Evolutionary conservation across 1,140 invertebrate species (phyloP).

Genomic region (Linepithema humile): DNA sequence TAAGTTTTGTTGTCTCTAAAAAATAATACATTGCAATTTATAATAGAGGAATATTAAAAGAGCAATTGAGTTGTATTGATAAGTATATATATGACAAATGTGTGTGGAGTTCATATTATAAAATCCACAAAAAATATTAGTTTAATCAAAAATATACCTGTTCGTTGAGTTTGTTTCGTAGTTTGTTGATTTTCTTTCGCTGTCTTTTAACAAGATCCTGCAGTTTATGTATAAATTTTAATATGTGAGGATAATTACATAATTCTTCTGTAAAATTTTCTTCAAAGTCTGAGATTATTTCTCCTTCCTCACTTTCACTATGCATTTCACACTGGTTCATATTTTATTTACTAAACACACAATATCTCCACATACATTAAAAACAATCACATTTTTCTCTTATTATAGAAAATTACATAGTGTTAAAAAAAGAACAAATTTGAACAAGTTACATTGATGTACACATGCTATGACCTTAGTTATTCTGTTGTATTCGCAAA

Average conservation of each 20-base stretch:
- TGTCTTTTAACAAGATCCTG: slow-evolving; percentile 73
- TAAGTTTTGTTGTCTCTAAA: slow-evolving; percentile 69
- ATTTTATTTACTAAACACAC: background rate
- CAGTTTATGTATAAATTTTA: slow-evolving; percentile 74
- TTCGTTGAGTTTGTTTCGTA: slow-evolving; percentile 72
- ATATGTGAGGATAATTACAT: slow-evolving; percentile 74
- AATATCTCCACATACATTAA: no score
- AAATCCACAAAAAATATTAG: background rate
- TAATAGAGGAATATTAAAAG: background rate
- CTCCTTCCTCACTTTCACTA: slow-evolving; percentile 66
- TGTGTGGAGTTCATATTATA: background rate
- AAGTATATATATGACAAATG: background rate
- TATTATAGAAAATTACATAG: no score
- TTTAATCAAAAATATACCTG: slow-evolving; percentile 56
- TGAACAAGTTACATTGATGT: no score
- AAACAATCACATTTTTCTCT: no score
- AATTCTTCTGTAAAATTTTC: slow-evolving; percentile 73
- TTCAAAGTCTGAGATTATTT: slow-evolving; percentile 65
- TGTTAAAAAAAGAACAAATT: no score
- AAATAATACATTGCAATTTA: slow-evolving; percentile 17
- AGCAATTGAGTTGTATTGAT: background rate
- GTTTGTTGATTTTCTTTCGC: slow-evolving; percentile 73
- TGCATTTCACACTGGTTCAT: slow-evolving; percentile 33
- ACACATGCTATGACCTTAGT: no score
- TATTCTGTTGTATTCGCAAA: no score